Percentiles rank a stretch among this genome's conserved stretches.
phyloP scores from a whole-genome alignment of 1,140 invertebrate species.

The Xylocopa sonorina region DNA sequence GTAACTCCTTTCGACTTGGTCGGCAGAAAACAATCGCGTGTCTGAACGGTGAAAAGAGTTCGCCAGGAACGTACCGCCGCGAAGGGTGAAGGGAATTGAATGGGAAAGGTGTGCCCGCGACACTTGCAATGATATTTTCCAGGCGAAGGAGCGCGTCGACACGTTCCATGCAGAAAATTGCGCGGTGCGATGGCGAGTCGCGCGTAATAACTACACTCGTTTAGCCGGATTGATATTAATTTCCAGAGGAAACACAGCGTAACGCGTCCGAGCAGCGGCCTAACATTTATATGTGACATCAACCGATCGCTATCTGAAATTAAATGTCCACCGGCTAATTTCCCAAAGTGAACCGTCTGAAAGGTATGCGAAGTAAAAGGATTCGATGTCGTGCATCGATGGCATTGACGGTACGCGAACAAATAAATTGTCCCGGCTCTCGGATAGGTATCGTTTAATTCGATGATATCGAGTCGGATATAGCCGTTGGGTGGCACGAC shows the following conservation, averaged over 20 bases:
- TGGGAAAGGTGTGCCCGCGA: background rate
- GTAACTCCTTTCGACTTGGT: background rate
- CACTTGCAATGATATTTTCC: background rate
- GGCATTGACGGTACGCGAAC: background rate
- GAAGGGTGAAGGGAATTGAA: background rate
- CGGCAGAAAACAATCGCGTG: conserved; percentile 4
- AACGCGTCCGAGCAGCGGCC: background rate
- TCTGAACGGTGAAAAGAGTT: background rate
- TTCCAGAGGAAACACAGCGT: background rate
- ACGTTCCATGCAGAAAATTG: background rate
- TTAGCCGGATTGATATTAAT: conserved; percentile 1
- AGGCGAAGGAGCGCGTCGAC: background rate
- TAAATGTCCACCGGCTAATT: conserved; percentile 38
- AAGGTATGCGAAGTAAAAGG: conserved; percentile 19
- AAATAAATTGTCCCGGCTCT: background rate
- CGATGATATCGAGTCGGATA: background rate
- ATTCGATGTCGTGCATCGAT: conserved; percentile 5
- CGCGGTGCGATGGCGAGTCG: too few species aligned
- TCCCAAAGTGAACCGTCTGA: conserved; percentile 21
- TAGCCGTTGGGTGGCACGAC: background rate
- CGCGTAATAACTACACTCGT: background rate
- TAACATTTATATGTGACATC: background rate
- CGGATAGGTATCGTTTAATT: conserved; percentile 2
- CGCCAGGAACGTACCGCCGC: background rate
- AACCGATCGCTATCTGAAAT: conserved; percentile 1